phyloP scores from a whole-genome alignment of 2,888 invertebrate genomes.

The Agrochola circellaris region DNA sequence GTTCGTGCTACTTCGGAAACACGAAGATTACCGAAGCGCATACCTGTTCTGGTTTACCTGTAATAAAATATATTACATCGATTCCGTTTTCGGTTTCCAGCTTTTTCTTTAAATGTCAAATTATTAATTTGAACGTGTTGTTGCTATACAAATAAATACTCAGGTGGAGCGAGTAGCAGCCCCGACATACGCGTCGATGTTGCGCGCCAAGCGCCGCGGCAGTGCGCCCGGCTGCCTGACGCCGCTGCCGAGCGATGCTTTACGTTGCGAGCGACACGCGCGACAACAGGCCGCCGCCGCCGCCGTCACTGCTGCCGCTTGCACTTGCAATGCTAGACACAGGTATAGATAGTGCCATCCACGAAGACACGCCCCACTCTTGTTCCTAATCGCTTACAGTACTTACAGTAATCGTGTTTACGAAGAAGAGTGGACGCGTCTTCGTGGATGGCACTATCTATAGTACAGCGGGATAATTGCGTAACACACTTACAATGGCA shows the following conservation, averaged over 20 bases:
- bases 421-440: too few relatives aligned
- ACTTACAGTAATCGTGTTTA: too few relatives aligned
- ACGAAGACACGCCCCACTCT: too few relatives aligned
- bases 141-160: background rate
- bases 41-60: background rate
- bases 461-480: constrained; percentile 3
- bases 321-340: constrained; percentile 82
- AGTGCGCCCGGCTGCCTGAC: constrained; percentile 74
- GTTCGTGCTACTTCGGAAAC: background rate
- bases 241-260: background rate
- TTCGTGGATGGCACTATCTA: too few relatives aligned
- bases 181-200: constrained; percentile 92
- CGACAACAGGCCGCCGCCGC: constrained; percentile 84
- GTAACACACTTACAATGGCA: background rate
- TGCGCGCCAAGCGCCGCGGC: constrained; percentile 84
- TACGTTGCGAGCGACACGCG: constrained; percentile 79
- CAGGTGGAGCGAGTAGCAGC: constrained; percentile 92
- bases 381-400: too few relatives aligned
- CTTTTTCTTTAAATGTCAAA: too few relatives aligned
- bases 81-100: background rate
- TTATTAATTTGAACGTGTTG: too few relatives aligned
- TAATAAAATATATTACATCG: background rate
- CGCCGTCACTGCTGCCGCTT: constrained; percentile 74
- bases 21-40: background rate
- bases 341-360: constrained; percentile 61